Evolutionary conservation across 2,797 vertebrate genomes (phyloP).

Genomic region (Danio kyathit): DNA sequence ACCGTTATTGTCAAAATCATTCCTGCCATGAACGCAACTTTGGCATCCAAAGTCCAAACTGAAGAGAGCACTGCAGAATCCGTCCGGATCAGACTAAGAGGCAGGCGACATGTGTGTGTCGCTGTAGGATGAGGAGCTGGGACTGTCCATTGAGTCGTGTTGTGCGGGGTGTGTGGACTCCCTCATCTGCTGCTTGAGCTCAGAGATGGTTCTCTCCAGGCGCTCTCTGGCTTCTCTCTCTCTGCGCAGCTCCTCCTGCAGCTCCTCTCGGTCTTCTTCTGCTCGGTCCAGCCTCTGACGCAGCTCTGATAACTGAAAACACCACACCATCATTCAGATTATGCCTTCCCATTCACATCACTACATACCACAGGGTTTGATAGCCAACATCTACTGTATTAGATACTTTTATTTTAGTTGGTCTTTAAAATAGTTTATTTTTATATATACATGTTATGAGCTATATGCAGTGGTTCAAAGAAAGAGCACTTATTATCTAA

Average conservation of each 20-base stretch:
- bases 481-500: too few species aligned
- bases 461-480: too few species aligned
- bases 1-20: not conserved
- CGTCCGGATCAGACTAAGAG: slow-evolving; percentile 43
- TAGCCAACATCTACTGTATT: not conserved
- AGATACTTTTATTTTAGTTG: too few species aligned
- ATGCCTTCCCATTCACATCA: not conserved
- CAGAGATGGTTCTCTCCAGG: slow-evolving; percentile 86
- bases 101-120: slow-evolving; percentile 44
- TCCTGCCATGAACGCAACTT: slow-evolving; percentile 26
- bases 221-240: slow-evolving; percentile 87
- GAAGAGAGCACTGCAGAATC: slow-evolving; percentile 7
- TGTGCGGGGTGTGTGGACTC: slow-evolving; percentile 39
- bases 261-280: slow-evolving; percentile 86
- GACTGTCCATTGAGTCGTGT: slow-evolving; percentile 41
- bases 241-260: slow-evolving; percentile 86
- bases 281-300: slow-evolving; percentile 86
- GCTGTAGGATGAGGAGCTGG: slow-evolving; percentile 43
- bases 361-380: not conserved
- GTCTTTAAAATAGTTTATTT: not conserved
- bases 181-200: slow-evolving; percentile 84
- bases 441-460: not conserved
- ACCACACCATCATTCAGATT: not conserved
- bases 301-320: slow-evolving; percentile 81
- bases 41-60: slow-evolving; percentile 25